Conservation (phyloP, 2,113 vertebrate genomes). For the Suncus etruscus region DNA sequence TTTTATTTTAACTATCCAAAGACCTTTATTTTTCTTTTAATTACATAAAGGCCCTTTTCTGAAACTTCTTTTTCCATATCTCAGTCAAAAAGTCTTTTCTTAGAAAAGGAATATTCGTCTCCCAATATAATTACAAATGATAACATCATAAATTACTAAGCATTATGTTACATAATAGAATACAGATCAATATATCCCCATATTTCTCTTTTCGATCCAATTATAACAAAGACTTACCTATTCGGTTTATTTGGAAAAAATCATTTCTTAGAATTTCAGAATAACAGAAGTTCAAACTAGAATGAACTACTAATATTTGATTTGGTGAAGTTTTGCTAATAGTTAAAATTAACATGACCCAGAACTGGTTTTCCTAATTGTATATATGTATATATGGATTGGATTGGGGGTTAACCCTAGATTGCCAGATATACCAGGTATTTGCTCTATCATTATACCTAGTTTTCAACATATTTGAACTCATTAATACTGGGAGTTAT, state of each 20-base stretch:
- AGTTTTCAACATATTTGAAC: conserved; percentile 31
- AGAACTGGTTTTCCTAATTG: neutral
- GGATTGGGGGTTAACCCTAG: no score
- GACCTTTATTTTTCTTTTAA: neutral
- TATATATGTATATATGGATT: no score
- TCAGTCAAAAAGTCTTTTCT: neutral
- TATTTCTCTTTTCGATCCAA: neutral
- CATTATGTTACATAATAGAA: conserved; percentile 4
- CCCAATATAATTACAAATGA: conserved; percentile 32
- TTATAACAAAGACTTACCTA: neutral
- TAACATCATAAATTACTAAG: neutral
- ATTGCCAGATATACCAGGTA: no score
- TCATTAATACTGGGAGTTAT: neutral
- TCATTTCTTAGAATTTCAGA: neutral
- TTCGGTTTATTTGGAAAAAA: neutral
- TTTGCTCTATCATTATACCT: no score
- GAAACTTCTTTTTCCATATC: neutral
- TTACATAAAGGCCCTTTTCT: neutral
- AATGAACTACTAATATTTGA: neutral
- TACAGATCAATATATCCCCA: neutral
- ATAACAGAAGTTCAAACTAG: neutral
- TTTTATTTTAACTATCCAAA: neutral
- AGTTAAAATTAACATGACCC: conserved; percentile 15
- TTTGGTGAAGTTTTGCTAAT: neutral
- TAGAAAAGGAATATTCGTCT: conserved; percentile 32